Base-by-base conservation (phyloP, 2,888 invertebrate genomes). In the Drosophila setosimentum region DNA sequence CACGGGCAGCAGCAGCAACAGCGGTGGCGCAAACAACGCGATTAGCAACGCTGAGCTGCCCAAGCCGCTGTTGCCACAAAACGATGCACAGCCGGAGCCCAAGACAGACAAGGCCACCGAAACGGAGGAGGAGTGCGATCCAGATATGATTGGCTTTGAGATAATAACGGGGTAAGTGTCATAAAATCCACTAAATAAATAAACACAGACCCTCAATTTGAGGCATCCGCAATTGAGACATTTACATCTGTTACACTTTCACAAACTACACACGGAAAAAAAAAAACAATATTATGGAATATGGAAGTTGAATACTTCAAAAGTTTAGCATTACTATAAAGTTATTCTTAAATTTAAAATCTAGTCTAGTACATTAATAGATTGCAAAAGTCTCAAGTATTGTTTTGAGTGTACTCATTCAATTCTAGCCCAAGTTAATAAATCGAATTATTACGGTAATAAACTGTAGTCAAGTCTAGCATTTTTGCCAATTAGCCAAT, bases 131-230 rank as follows among this genome's bases (percentile, higher is more conserved):
- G 97, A 97, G 93, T 97, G 97, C 93, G 97, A 97, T 94, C 95
- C 97, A 68, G 97, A 97, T 94, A 97, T 97, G 96, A 96, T 97
- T 91, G 97, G 97, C 87, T 98, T 98, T 93, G 98, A 98, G 94
- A 95, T 98, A 91, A 96, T 98, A 91, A 98, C 98, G 84, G 98
- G 97, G 95, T 95, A 93, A 94, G 94, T 91, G 55, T 61, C 54
- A 40, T 45, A 55, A 42, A 53, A 13, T 30, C 5, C 24, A 21
- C 8, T 16, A 35, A 21, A 13, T 21, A 24, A 21, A 32, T 13
- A n/a, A 29, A 27, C 45, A 16, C 27, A 24, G 3, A 37, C 29
- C 48, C 77, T 45, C 57, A 27, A 48, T 49, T 33, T n/a, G 18
- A 45, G 29, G 11, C 75, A 75, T 67, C 70, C 24, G 70, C 70